phyloP scores from a whole-genome alignment of 2,113 vertebrate genomes.

The Cepphus grylle region DNA sequence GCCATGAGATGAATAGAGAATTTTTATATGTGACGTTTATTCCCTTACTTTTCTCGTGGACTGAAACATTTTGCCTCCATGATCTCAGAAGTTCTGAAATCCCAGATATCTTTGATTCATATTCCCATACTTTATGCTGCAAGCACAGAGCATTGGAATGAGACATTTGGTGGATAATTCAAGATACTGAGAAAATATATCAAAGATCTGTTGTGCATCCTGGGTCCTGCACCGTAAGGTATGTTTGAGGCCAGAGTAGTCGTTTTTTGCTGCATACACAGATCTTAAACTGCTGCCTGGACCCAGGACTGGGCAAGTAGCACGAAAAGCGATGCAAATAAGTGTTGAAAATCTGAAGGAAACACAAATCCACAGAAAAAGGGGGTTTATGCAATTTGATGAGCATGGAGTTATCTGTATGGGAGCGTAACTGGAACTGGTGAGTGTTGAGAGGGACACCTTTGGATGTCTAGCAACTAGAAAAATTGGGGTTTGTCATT shows the following conservation, averaged over 20 bases:
- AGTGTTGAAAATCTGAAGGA: not conserved
- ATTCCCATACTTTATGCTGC: not conserved
- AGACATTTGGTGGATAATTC: not conserved
- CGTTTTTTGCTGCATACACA: not conserved
- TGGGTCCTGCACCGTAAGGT: not conserved
- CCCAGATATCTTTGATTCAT: slow-evolving; percentile 7
- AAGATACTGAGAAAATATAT: not conserved
- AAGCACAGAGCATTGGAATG: not conserved
- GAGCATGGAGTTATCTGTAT: not conserved
- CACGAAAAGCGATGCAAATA: not conserved
- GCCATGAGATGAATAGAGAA: slow-evolving; percentile 45
- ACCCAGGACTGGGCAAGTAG: not conserved
- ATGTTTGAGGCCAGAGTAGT: not conserved
- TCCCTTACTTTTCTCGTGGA: slow-evolving; percentile 5
- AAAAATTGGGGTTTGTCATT: not conserved
- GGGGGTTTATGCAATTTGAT: not conserved
- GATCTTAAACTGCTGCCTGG: not conserved
- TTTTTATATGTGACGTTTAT: slow-evolving; percentile 44
- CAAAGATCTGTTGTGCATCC: not conserved
- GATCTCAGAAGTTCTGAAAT: slow-evolving; percentile 8
- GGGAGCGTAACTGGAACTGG: not conserved
- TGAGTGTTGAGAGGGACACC: not conserved
- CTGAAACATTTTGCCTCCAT: slow-evolving; percentile 30
- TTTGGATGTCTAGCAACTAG: not conserved
- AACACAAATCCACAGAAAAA: not conserved